Evolutionary conservation across 2,888 invertebrate species (phyloP).

Genomic region (Folsomia candida): DNA sequence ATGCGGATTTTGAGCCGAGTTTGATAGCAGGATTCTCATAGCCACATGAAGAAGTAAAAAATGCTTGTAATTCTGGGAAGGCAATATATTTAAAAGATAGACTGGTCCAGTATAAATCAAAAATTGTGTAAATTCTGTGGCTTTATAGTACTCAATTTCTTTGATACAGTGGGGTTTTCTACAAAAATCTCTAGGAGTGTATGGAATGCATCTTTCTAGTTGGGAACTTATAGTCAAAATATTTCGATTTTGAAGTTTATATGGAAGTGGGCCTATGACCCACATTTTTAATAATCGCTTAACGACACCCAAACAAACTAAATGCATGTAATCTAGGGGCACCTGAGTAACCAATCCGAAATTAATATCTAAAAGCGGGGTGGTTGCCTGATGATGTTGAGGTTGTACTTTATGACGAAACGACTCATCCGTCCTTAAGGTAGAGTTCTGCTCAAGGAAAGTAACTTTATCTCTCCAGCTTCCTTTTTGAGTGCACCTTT

Average conservation of each 20-base stretch:
- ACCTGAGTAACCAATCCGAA: constrained; percentile 27
- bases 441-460: constrained; percentile 11
- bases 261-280: background rate
- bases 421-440: constrained; percentile 25
- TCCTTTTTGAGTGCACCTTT: constrained; percentile 29
- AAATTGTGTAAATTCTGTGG: constrained; percentile 49
- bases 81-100: constrained; percentile 29
- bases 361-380: constrained; percentile 16
- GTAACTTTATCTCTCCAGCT: constrained; percentile 17
- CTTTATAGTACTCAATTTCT: constrained; percentile 49
- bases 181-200: constrained; percentile 40
- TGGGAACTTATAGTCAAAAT: background rate
- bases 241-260: background rate
- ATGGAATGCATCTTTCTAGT: background rate
- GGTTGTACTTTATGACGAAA: constrained; percentile 19
- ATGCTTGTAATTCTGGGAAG: constrained; percentile 19
- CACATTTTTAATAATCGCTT: constrained; percentile 20
- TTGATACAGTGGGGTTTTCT: constrained; percentile 45
- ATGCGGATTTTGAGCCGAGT: background rate
- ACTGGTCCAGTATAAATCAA: constrained; percentile 48
- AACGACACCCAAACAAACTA: constrained; percentile 31
- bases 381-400: constrained; percentile 31
- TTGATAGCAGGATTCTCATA: background rate
- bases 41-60: background rate
- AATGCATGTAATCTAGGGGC: constrained; percentile 33